Percentiles rank a stretch among this genome's conserved stretches.
These are phyloP conservation scores for Chironomus riparius DNA, from an alignment of 2,888 invertebrate genomes.

Conservation along the genomic window DNA sequence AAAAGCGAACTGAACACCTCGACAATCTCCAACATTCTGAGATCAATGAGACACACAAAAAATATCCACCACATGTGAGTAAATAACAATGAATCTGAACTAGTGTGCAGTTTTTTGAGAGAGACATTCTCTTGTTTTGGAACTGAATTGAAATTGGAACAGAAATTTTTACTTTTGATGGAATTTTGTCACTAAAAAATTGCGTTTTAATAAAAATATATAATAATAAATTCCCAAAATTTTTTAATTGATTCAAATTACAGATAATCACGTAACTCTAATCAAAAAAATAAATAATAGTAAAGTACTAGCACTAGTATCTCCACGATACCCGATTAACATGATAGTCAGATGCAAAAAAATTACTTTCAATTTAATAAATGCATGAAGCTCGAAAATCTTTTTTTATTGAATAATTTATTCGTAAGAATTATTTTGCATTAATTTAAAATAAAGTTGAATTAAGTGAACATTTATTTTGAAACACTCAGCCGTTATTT, in stretches of 20 bases:
- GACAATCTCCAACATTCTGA: not conserved
- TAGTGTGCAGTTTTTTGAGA: too few species aligned
- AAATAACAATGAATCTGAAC: not conserved
- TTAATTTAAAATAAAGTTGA: not conserved
- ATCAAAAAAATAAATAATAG: too few species aligned
- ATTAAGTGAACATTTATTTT: not conserved
- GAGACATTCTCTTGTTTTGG: not conserved
- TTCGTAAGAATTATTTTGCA: not conserved
- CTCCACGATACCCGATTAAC: too few species aligned
- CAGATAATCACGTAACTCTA: too few species aligned
- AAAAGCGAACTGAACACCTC: not conserved
- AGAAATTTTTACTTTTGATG: not conserved
- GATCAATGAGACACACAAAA: too few species aligned
- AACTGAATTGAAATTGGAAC: not conserved
- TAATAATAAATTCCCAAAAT: too few species aligned
- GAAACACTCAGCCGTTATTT: not conserved
- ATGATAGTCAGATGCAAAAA: too few species aligned
- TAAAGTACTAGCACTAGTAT: too few species aligned
- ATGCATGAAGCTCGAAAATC: not conserved
- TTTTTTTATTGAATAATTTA: not conserved
- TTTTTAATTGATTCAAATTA: too few species aligned
- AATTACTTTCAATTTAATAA: too few species aligned
- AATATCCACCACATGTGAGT: not conserved
- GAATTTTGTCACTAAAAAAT: too few species aligned
- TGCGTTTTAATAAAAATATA: too few species aligned